Conservation (phyloP, 2,888 invertebrate species). For the Mechanitis mazaeus region DNA sequence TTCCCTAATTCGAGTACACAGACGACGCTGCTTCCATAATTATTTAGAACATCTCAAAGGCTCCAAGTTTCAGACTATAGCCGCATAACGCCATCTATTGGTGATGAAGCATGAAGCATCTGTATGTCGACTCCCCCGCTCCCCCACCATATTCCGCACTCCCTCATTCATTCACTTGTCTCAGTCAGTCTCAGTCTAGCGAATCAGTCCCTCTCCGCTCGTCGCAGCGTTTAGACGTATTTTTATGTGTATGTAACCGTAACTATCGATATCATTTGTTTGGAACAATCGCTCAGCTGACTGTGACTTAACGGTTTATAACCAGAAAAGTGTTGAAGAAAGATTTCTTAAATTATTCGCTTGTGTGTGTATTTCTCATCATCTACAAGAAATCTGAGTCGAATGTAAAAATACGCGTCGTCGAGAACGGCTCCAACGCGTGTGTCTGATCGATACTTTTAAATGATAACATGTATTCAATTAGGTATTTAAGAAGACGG, state of each 20-base stretch:
- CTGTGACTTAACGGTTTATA: constrained; percentile 47
- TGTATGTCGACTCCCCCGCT: constrained; percentile 26
- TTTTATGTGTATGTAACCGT: constrained; percentile 37
- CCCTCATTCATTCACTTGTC: constrained; percentile 53
- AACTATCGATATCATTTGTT: constrained; percentile 63
- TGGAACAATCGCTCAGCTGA: constrained; percentile 71
- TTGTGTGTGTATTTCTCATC: constrained; percentile 7
- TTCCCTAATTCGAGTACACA: constrained; percentile 40
- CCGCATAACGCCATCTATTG: constrained; percentile 58
- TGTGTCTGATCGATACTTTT: constrained; percentile 75
- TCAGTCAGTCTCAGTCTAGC: constrained; percentile 32
- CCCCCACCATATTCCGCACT: constrained; percentile 31
- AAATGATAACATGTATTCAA: constrained; percentile 76
- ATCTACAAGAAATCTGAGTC: constrained; percentile 54
- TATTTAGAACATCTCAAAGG: constrained; percentile 20
- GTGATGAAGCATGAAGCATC: constrained; percentile 9
- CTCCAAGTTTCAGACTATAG: constrained; percentile 4
- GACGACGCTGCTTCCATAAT: constrained; percentile 15
- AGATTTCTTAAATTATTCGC: constrained; percentile 8
- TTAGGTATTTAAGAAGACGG: constrained; percentile 65
- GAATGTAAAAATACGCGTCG: constrained; percentile 73
- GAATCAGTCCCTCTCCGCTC: constrained; percentile 60
- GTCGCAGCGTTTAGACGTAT: constrained; percentile 38
- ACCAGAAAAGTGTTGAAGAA: constrained; percentile 10
- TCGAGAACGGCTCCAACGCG: constrained; percentile 61